Evolutionary conservation across 2,888 invertebrate genomes (phyloP).

Genomic region (Microctonus aethiopoides): DNA sequence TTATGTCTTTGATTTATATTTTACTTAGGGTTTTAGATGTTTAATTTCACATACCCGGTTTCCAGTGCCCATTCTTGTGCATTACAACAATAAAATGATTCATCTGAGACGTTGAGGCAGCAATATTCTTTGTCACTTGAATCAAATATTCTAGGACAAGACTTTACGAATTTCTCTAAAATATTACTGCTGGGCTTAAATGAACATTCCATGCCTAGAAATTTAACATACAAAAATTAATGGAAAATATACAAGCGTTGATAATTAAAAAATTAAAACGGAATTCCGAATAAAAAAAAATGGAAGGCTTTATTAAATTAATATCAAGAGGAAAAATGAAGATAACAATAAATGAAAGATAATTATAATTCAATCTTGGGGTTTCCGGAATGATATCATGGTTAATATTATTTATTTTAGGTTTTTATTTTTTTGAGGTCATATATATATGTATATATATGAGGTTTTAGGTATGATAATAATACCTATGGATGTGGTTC

Average conservation of each 20-base stretch:
- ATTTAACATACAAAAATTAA: no score
- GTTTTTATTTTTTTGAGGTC: no score
- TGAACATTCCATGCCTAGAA: conserved; percentile 49
- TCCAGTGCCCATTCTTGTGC: conserved; percentile 40
- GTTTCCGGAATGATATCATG: neutral
- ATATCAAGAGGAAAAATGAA: neutral
- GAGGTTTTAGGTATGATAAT: no score
- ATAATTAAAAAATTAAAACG: neutral
- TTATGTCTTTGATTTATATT: neutral
- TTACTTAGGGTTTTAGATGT: neutral
- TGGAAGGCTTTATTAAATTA: conserved; percentile 2
- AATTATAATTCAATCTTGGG: neutral
- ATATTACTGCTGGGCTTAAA: conserved; percentile 41
- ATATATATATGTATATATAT: no score
- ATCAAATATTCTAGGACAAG: conserved; percentile 50
- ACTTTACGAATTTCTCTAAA: conserved; percentile 35
- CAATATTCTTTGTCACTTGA: conserved; percentile 55
- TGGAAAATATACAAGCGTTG: no score
- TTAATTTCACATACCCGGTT: conserved; percentile 46
- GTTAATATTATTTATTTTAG: neutral
- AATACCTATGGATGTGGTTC: no score
- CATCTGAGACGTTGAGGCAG: conserved; percentile 40
- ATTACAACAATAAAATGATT: conserved; percentile 47
- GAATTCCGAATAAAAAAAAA: neutral
- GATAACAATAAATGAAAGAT: neutral